These are phyloP conservation scores for Tetropium fuscum DNA, from an alignment of 2,888 invertebrate genomes.

Conservation along the genomic window DNA sequence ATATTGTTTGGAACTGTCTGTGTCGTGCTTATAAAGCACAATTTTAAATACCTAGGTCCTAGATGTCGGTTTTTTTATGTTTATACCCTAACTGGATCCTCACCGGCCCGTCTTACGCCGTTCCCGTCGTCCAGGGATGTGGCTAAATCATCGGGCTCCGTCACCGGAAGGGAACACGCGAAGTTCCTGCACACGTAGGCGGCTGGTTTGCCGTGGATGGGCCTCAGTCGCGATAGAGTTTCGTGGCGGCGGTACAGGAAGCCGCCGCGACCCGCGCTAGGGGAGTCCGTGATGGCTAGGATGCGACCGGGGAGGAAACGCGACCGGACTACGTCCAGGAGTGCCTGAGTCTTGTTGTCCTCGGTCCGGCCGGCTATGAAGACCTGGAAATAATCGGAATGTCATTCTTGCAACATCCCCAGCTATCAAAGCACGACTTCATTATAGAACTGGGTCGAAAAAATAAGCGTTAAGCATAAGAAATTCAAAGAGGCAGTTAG, in stretches of 20 bases:
- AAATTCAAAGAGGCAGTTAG: too few species aligned
- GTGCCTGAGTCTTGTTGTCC: slow-evolving; percentile 74
- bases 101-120: slow-evolving; percentile 14
- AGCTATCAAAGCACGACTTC: neutral
- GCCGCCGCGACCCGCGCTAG: slow-evolving; percentile 60
- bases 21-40: slow-evolving; percentile 15
- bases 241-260: slow-evolving; percentile 61
- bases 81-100: neutral
- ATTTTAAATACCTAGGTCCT: neutral
- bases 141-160: slow-evolving; percentile 74
- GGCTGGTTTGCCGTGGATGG: slow-evolving; percentile 73
- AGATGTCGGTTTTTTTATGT: neutral
- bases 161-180: slow-evolving; percentile 81
- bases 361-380: slow-evolving; percentile 75
- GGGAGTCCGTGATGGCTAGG: slow-evolving; percentile 75
- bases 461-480: too few species aligned
- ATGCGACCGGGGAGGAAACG: slow-evolving; percentile 77
- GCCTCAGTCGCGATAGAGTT: slow-evolving; percentile 64
- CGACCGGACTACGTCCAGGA: slow-evolving; percentile 75
- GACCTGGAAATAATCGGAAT: slow-evolving; percentile 67
- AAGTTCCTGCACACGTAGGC: slow-evolving; percentile 85
- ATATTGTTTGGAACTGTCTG: neutral
- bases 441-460: neutral
- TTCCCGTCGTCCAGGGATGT: slow-evolving; percentile 66
- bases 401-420: neutral